These are phyloP conservation scores for Chondrosia reniformis DNA, from an alignment of 37 sponge, comb jelly and placozoan genomes.

Conservation along the genomic window DNA sequence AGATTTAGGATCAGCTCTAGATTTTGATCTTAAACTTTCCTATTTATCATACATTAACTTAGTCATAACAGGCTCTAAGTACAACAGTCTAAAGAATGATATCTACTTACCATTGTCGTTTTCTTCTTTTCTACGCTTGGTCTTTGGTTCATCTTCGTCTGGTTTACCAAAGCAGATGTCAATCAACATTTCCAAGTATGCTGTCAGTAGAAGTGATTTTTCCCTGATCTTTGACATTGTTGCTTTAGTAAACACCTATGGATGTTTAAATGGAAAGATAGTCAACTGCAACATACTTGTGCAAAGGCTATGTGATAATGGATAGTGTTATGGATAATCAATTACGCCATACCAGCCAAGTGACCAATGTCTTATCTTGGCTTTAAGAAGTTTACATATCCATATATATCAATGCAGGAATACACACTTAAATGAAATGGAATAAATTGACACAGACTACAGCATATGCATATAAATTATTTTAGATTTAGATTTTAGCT, in stretches of 20 bases:
- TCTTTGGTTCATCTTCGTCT: too few relatives aligned
- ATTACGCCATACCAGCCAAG: too few relatives aligned
- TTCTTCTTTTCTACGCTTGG: conserved; percentile 12
- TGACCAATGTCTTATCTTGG: too few relatives aligned
- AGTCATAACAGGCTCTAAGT: too few relatives aligned
- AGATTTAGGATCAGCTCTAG: too few relatives aligned
- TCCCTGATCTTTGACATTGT: conserved; percentile 54
- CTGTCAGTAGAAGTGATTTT: conserved; percentile 83
- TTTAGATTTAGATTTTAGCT: too few relatives aligned
- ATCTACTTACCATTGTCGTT: neutral
- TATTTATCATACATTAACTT: too few relatives aligned
- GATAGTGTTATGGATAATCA: too few relatives aligned
- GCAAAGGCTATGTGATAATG: too few relatives aligned
- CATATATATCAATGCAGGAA: neutral
- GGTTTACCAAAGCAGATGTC: conserved; percentile 17
- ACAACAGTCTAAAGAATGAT: too few relatives aligned
- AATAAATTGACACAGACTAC: conserved; percentile 1
- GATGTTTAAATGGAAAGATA: neutral
- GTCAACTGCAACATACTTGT: neutral
- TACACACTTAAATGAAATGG: neutral
- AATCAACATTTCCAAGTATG: conserved; percentile 83
- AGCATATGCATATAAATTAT: neutral
- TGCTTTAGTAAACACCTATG: conserved; percentile 54
- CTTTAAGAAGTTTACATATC: too few relatives aligned
- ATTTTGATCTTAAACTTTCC: too few relatives aligned